Base-by-base conservation (phyloP, 1,140 invertebrate species). In the Trypoxylus dichotomus region DNA sequence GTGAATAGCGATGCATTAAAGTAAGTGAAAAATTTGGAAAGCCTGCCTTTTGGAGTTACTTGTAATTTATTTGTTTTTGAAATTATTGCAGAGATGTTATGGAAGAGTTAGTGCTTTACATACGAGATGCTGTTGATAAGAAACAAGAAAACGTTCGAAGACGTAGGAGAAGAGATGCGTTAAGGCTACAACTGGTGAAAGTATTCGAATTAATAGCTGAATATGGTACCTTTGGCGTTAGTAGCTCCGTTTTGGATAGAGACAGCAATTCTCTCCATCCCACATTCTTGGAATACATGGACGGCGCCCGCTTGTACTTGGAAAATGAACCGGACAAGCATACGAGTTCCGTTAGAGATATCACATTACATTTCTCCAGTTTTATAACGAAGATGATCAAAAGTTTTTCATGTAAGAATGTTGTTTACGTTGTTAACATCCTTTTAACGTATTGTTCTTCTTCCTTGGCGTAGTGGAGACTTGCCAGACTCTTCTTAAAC, bases 101-200 rank as follows among this genome's bases (percentile, higher is more conserved):
- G 91, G 98, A 99, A 84, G 98, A 99, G 87, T 85, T 99, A 24
- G 90, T 96, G 10, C 91, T 93, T 2, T 94, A 95, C 79, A 93
- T 99, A 74, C 92, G 97, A 32, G 98, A 99, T 87, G 96, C 97
- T 0, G 94, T 98, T n/a, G 98, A 99, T 86, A 91, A 96, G 27
- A 99, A 99, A 85, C 95, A 98, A 86, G 98, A 99, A 86, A 99
- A 98, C 84, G 95, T 99, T 89, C 88, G 96, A 42, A 89, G 97
- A 54, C 87, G 97, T 24, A 88, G 96, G 77, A 90, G 97, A 74
- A 91, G 97, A 78, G 98, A 99, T 87, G 93, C 96, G 15, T 86
- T 99, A n/a, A 89, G 98, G 74, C 88, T 98, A 29, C 95, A 98
- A 80, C 87, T 99, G 68, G 95, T 97, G 63, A 92, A 94, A 83